Evolutionary conservation across 2,113 vertebrate species (phyloP).

Genomic region (Psilopogon haemacephalus): DNA sequence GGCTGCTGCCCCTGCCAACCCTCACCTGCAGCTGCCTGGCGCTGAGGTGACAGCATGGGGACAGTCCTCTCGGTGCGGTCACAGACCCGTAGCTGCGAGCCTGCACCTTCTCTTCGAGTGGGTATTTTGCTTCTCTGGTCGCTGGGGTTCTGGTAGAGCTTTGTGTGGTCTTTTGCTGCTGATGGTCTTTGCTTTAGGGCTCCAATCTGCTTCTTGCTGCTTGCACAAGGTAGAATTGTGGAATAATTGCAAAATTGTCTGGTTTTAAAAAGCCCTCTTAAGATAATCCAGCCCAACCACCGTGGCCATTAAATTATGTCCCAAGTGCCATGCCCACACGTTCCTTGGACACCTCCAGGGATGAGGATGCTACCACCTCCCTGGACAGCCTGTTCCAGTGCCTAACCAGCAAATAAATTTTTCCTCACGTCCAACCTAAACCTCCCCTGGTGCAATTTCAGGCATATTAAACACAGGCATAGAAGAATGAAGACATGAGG

Average conservation of each 20-base stretch:
- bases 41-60: not conserved
- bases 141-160: not conserved
- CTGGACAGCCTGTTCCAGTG: too few relatives aligned
- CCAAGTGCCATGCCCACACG: too few relatives aligned
- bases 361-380: too few relatives aligned
- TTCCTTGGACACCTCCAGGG: too few relatives aligned
- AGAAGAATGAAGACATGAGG: not conserved
- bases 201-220: not conserved
- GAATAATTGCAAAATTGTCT: too few relatives aligned
- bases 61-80: not conserved
- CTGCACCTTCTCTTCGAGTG: not conserved
- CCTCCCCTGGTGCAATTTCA: too few relatives aligned
- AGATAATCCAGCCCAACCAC: too few relatives aligned
- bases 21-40: not conserved
- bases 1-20: rapidly evolving
- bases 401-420: too few relatives aligned
- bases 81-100: not conserved
- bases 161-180: not conserved
- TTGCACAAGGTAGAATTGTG: rapidly evolving
- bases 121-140: not conserved
- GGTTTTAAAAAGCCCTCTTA: too few relatives aligned
- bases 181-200: not conserved
- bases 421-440: too few relatives aligned
- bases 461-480: not conserved
- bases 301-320: too few relatives aligned